phyloP scores from a whole-genome alignment of 2,888 invertebrate genomes.

The Apoderus coryli region DNA sequence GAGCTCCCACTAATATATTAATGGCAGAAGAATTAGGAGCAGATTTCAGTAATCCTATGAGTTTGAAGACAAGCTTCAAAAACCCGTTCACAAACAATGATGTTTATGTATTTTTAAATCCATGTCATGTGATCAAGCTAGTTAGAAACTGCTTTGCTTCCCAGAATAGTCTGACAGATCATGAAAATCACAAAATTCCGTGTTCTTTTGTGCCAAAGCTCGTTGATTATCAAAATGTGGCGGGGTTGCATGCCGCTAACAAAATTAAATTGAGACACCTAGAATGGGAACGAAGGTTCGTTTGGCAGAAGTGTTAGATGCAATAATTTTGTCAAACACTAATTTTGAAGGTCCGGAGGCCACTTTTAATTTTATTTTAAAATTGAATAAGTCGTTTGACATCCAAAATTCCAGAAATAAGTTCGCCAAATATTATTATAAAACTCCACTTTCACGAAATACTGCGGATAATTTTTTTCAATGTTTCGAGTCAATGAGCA shows the following conservation, averaged over 20 bases:
- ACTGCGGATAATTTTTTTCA: constrained; percentile 5
- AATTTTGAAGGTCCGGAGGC: constrained; percentile 11
- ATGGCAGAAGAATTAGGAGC: constrained; percentile 15
- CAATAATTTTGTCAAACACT: constrained; percentile 7
- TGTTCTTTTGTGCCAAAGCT: constrained; percentile 12
- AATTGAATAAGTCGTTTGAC: constrained; percentile 15
- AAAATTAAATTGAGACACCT: constrained; percentile 14
- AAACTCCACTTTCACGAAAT: constrained; percentile 12
- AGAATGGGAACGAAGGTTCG: constrained; percentile 16
- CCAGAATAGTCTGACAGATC: constrained; percentile 12
- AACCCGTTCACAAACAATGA: constrained; percentile 16
- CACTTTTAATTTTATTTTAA: constrained; percentile 12
- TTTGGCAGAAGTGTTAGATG: no score
- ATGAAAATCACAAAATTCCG: constrained; percentile 9
- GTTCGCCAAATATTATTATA: constrained; percentile 13
- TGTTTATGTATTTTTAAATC: constrained; percentile 16
- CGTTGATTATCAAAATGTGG: constrained; percentile 12
- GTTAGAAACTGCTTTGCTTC: constrained; percentile 14
- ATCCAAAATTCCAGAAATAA: constrained; percentile 14
- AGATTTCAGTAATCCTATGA: constrained; percentile 9
- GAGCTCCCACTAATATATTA: constrained; percentile 16
- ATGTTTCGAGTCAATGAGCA: no score
- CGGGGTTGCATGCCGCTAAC: no score
- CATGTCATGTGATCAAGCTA: constrained; percentile 16
- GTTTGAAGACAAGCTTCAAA: constrained; percentile 15